Evolutionary conservation across 2,888 invertebrate species (phyloP), one percentile per base, ranked within the genome.

Genomic region (Formica aserva): DNA sequence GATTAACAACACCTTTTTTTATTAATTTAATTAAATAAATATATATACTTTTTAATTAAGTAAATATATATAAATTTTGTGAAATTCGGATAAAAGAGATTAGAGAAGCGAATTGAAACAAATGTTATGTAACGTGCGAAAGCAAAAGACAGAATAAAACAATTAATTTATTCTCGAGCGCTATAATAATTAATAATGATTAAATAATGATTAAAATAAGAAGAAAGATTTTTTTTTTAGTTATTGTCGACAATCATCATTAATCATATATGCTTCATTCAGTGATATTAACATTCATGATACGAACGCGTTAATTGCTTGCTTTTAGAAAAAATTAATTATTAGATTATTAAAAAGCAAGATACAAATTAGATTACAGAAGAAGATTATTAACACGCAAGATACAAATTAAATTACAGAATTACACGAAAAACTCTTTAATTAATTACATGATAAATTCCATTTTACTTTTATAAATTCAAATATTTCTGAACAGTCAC

Each of bases 401-500:
- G 9, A 38, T 11, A 11, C 38, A 38, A 38, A 11, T 29, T 26
- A 26, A 26, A 26, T 26, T 63, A n/a, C 15, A 22, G 29, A 35
- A 26, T 32, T 52, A 26, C 35, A 13, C 5, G 22, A 55, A 66
- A 48, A 55, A 26, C 13, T 29, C 32, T 9, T 77, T 76, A 26
- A 77, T 71, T 82, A 67, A 45, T 63, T 41, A 29, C 0, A 26
- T 32, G 9, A 45, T 2, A n/a, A 63, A 75, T 63, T 45, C 11
- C 63, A 32, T 75, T 29, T 3, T 26, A 67, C 26, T 76, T 35
- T 41, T 18, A 32, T n/a, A 11, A 66, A 76, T 32, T 76, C 26
- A 13, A 66, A 67, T 55, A 29, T 35, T n/a, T n/a, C 38, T 15
- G 15, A 57, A 83, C 94, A 96, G 96, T 84, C 95, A 95, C 91